Conservation (phyloP, 2,797 vertebrate genomes). For the Pantherophis alleghaniensis region DNA sequence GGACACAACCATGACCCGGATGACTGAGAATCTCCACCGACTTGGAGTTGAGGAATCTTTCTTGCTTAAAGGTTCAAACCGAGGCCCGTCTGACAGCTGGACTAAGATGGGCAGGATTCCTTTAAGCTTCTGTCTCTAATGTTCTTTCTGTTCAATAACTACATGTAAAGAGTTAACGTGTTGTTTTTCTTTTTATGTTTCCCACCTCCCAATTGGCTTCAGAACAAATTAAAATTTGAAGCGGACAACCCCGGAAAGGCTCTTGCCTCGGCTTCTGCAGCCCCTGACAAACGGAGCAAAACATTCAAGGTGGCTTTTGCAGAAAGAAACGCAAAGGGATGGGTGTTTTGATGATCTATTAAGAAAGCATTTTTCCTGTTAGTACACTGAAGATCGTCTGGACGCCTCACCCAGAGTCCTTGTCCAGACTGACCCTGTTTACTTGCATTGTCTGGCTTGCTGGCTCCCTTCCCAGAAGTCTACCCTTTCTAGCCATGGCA, state of each 20-base stretch:
- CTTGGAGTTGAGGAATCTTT: background rate
- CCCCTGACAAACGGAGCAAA: constrained; percentile 35
- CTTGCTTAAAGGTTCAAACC: background rate
- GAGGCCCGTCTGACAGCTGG: background rate
- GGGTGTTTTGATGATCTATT: constrained; percentile 8
- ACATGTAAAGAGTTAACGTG: background rate
- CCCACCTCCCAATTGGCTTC: background rate
- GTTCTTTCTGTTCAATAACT: background rate
- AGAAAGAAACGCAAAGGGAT: constrained; percentile 33
- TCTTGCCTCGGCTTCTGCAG: constrained; percentile 11
- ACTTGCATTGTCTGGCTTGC: constrained; percentile 72
- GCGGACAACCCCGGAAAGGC: background rate
- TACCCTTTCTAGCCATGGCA: constrained; percentile 79
- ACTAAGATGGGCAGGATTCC: background rate
- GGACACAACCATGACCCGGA: too few species aligned
- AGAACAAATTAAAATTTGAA: background rate
- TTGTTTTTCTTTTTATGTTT: background rate
- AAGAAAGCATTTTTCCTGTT: constrained; percentile 43
- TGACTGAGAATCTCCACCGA: too few species aligned
- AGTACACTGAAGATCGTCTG: constrained; percentile 43
- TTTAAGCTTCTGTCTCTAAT: background rate
- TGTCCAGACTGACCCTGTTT: constrained; percentile 72
- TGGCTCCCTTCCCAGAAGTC: constrained; percentile 80
- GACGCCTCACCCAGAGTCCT: constrained; percentile 67
- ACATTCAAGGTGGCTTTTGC: background rate